Base-by-base conservation (phyloP, 1,140 invertebrate species). In the Megalopta genalis region DNA sequence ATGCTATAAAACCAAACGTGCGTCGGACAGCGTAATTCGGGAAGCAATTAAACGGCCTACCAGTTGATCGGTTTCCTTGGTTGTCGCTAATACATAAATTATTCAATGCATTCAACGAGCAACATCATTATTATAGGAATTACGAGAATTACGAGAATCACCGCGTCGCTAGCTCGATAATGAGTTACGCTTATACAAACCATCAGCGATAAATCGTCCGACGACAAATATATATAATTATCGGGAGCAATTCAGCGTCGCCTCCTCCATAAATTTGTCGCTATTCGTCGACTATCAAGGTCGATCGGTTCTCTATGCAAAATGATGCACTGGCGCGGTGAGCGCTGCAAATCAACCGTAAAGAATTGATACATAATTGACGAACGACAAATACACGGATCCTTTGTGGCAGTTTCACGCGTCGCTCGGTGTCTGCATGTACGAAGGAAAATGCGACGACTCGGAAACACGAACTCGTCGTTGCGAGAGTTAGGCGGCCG, bases 201-300 rank as follows among this genome's bases (percentile, higher is more conserved):
- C 54, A 54, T 63, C 69, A 23, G 39, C 66, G 18, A 39, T 70
- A 27, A 77, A 77, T 54, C 21, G n/a, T 63, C 16, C 54, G n/a
- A 5, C 39, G 12, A 49, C 70, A 59, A 78, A 63, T 70, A 65
- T 68, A 62, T 65, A 70, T 70, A 75, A 69, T 73, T 82, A 77
- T 73, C 62, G 27, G 62, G 39, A 32, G 21, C 57, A 32, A 67
- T 77, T 21, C n/a, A 52, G 8, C n/a, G 10, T 7, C 12, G 9
- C 37, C 8, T 59, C 10, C 12, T 25, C 46, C 54, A 64, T 78
- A 72, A 68, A 82, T 83, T 82, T 54, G 64, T 70, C 67, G n/a
- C 18, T 42, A 67, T 49, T 77, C 63, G 49, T 8, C 49, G 16
- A 10, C 66, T 67, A 75, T 67, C 32, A 23, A 57, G 49, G 18